A percentile compares a stretch with the other conserved stretches of the same genome.
Conservation (phyloP, 2,797 vertebrate species). For the Rhabdomys pumilio region DNA sequence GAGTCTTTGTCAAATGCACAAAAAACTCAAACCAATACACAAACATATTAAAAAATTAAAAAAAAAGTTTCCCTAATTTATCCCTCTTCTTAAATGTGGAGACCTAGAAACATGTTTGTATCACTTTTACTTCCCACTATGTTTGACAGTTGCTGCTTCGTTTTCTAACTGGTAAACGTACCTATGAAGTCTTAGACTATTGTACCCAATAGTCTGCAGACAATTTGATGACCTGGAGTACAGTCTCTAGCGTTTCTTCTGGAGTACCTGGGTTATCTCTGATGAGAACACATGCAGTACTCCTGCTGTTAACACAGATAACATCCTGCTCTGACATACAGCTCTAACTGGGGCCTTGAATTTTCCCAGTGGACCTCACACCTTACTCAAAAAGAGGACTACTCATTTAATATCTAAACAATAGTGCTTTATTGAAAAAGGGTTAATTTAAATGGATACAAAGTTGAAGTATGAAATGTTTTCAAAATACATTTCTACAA, state of each 20-base stretch:
- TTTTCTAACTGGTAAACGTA: background rate
- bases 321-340: background rate
- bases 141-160: background rate
- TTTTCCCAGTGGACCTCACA: background rate
- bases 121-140: background rate
- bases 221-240: background rate
- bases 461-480: constrained; percentile 74
- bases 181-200: background rate
- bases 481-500: constrained; percentile 84
- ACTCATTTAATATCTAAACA: constrained; percentile 60
- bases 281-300: background rate
- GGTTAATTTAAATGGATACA: constrained; percentile 79
- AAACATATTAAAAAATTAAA: background rate
- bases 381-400: background rate
- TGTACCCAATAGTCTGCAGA: background rate
- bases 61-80: background rate
- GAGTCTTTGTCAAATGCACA: background rate
- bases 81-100: background rate
- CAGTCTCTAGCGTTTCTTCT: background rate
- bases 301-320: background rate
- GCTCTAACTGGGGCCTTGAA: background rate
- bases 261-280: background rate
- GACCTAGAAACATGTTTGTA: background rate
- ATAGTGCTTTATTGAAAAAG: constrained; percentile 79
- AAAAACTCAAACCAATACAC: background rate